Evolutionary conservation across 2,113 vertebrate species (phyloP).

Genomic region (Megaleporinus macrocephalus): DNA sequence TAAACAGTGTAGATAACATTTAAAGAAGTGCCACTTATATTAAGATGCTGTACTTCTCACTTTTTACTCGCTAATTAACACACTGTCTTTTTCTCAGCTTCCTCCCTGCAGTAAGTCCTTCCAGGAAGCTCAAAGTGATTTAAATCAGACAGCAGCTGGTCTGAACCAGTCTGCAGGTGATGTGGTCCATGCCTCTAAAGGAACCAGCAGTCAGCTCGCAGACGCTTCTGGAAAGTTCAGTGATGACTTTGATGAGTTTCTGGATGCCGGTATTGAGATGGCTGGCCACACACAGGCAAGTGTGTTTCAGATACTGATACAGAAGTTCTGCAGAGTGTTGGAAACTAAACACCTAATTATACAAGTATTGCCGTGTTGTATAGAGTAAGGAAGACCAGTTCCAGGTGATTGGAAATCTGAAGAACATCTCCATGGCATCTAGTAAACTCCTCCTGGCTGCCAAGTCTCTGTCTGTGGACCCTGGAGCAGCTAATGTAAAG

Average conservation of each 20-base stretch:
- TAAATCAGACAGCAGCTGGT: constrained; percentile 95
- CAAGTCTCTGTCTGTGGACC: constrained; percentile 95
- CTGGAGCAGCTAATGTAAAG: constrained; percentile 95
- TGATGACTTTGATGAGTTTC: constrained; percentile 96
- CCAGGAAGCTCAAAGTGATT: constrained; percentile 95
- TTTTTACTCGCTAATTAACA: no score
- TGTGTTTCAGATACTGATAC: background rate
- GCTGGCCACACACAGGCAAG: constrained; percentile 93
- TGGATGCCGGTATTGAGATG: constrained; percentile 98
- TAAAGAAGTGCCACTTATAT: no score
- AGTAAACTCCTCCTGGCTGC: constrained; percentile 95
- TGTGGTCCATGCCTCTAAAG: constrained; percentile 93
- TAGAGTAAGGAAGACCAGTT: constrained; percentile 96
- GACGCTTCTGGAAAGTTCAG: constrained; percentile 96
- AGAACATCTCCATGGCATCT: constrained; percentile 98
- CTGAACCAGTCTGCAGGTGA: constrained; percentile 97
- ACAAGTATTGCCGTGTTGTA: background rate
- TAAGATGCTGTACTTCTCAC: background rate
- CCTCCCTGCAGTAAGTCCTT: constrained; percentile 92
- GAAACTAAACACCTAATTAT: background rate
- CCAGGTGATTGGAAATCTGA: constrained; percentile 96
- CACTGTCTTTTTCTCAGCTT: constrained; percentile 73
- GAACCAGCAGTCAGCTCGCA: constrained; percentile 89
- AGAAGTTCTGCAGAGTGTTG: background rate
- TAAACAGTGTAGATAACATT: background rate